Percentiles rank a stretch among this genome's conserved stretches.
Evolutionary conservation across 2,888 invertebrate genomes (phyloP).

Genomic region (Acleris emargana): DNA sequence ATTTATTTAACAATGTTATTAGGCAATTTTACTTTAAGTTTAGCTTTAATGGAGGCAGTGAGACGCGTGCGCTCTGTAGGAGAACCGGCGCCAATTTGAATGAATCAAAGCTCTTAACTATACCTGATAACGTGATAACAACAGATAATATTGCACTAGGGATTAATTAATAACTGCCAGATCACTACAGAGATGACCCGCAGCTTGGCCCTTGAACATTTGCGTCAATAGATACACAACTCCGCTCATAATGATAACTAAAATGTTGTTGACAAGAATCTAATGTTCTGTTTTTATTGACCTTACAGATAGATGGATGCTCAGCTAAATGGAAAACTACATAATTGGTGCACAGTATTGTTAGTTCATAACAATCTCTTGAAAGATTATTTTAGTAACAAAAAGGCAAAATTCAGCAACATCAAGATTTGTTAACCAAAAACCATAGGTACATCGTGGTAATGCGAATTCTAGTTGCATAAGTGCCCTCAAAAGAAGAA

Average conservation of each 20-base stretch:
- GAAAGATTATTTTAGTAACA: background rate
- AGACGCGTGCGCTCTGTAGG: conserved; percentile 47
- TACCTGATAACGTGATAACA: conserved; percentile 49
- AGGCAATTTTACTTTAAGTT: conserved; percentile 29
- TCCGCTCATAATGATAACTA: conserved; percentile 46
- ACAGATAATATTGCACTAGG: conserved; percentile 39
- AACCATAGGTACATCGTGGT: too few species aligned
- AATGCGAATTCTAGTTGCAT: too few species aligned
- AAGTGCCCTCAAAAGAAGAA: background rate
- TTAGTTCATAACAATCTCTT: background rate
- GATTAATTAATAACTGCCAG: conserved; percentile 63
- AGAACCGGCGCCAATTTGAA: conserved; percentile 48
- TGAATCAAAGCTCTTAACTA: conserved; percentile 40
- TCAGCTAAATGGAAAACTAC: conserved; percentile 1
- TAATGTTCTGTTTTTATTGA: conserved; percentile 65
- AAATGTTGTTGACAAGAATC: conserved; percentile 57
- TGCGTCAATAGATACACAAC: conserved; percentile 69
- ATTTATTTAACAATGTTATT: conserved; percentile 19
- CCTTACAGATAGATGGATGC: conserved; percentile 52
- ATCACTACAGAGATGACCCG: conserved; percentile 63
- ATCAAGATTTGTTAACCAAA: too few species aligned
- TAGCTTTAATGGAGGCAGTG: conserved; percentile 17
- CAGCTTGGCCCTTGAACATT: conserved; percentile 55
- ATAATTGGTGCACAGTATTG: background rate
- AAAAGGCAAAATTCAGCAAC: too few species aligned